These are phyloP conservation scores for Ptiloglossa arizonensis DNA, from an alignment of 1,140 invertebrate genomes.

Conservation along the genomic window DNA sequence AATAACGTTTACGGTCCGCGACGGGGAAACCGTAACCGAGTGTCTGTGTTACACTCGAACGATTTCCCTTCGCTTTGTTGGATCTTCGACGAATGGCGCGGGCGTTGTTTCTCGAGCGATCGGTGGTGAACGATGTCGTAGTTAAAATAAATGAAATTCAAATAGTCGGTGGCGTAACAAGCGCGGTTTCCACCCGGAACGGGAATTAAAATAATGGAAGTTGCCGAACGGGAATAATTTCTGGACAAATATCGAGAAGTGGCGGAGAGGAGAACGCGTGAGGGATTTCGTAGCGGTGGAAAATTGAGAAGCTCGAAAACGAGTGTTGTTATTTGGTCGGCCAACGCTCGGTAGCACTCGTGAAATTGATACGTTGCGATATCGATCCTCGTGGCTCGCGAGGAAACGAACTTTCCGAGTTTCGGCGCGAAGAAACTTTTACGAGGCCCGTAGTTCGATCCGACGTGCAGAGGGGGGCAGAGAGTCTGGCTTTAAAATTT, in stretches of 20 bases:
- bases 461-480: too few species aligned
- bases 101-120: too few species aligned
- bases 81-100: too few species aligned
- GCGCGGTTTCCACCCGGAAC: neutral
- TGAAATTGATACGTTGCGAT: constrained; percentile 18
- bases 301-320: neutral
- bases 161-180: too few species aligned
- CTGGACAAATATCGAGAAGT: too few species aligned
- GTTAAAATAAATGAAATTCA: too few species aligned
- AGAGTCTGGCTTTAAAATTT: constrained; percentile 27
- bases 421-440: neutral
- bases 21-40: too few species aligned
- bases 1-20: too few species aligned
- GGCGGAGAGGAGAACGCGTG: too few species aligned
- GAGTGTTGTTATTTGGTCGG: neutral
- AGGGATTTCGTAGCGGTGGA: too few species aligned
- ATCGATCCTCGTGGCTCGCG: neutral
- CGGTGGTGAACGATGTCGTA: neutral
- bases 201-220: neutral
- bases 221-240: neutral
- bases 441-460: neutral
- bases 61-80: too few species aligned
- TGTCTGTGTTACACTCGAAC: too few species aligned
- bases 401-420: constrained; percentile 25
- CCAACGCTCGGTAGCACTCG: neutral